These are phyloP conservation scores for Ptychoptera contaminata DNA, from an alignment of 2,888 invertebrate species.

Conservation along the genomic window DNA sequence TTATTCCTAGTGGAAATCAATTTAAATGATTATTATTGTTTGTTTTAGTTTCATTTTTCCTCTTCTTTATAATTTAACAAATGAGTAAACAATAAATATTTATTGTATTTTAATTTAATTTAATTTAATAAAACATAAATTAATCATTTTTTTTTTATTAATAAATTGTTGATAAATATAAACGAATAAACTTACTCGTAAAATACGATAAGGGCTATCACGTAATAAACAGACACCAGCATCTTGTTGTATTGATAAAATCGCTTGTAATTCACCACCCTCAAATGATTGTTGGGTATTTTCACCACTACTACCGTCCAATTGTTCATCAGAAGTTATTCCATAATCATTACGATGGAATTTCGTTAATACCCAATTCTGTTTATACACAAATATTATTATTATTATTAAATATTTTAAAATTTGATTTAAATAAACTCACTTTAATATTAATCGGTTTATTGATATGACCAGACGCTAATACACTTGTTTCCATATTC, in stretches of 20 bases:
- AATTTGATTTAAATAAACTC: background rate
- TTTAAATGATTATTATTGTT: too few relatives aligned
- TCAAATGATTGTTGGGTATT: background rate
- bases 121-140: too few relatives aligned
- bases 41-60: too few relatives aligned
- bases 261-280: constrained; percentile 36
- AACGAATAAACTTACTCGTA: constrained; percentile 43
- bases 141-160: background rate
- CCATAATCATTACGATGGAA: background rate
- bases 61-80: too few relatives aligned
- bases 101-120: too few relatives aligned
- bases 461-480: too few relatives aligned
- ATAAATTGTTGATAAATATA: constrained; percentile 10
- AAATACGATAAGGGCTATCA: constrained; percentile 57
- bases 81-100: too few relatives aligned
- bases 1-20: too few relatives aligned
- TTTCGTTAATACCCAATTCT: constrained; percentile 3
- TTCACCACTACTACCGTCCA: background rate
- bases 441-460: background rate
- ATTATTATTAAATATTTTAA: background rate
- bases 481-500: too few relatives aligned
- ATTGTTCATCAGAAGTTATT: background rate
- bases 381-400: background rate
- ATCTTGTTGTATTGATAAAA: constrained; percentile 30
- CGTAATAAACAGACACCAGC: constrained; percentile 56